Evolutionary conservation across 2,888 invertebrate species (phyloP), one percentile per base, ranked within the genome.

Genomic region (Drosophila falleni): DNA sequence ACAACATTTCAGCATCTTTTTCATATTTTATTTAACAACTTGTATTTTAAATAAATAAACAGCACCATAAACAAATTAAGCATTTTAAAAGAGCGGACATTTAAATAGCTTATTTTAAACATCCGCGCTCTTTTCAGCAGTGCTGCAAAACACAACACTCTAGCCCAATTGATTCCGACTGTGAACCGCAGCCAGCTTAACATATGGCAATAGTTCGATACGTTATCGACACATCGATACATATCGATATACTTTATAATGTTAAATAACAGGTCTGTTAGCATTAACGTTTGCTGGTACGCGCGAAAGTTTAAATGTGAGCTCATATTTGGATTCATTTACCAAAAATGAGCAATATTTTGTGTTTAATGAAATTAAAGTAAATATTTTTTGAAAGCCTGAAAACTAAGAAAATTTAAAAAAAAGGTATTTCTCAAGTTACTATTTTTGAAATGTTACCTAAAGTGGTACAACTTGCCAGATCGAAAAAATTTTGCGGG

Each of bases 181-280:
- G 5, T 29, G 46, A 59, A 13, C 16, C n/a, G 46, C 42, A 47
- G 26, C 53, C 33, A 74, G n/a, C 35, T 1, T 73, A 41, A n/a
- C 13, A 0, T 11, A 10, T 11, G 13, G 41, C 41, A 10, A 41
- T 3, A 23, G 23, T 23, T 23, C 23, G 4, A 23, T 23, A 4
- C 4, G 31, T 19, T 3, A 44, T 44, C 44, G 44, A 44, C 4
- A 23, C 23, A 4, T 23, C 23, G 23, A 23, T 23, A 23, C 4
- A 23, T 4, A 23, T 23, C 23, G 23, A 23, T 23, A 4, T 23
- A 4, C 2, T n/a, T n/a, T 23, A 23, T 33, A 56, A 11, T n/a
- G 29, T 10, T 29, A 29, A 15, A 2, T 23, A 29, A 9, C 10
- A n/a, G 46, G 5, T 6, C 46, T 46, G 46, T 26, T 26, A 46